phyloP scores from a whole-genome alignment of 2,888 invertebrate genomes.

The Unio pictorum region DNA sequence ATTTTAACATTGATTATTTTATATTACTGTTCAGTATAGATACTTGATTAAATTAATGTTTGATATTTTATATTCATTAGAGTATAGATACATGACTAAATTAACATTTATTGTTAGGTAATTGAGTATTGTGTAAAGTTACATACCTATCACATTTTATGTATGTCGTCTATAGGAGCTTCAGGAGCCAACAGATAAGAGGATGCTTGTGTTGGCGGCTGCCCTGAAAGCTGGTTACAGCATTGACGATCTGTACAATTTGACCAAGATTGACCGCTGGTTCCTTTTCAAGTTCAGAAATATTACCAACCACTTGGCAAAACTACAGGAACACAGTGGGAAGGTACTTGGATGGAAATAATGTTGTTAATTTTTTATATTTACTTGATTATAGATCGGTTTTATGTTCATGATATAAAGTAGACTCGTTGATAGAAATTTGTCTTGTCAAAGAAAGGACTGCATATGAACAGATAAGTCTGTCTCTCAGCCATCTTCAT shows the following conservation, averaged over 20 bases:
- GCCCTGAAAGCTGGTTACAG: conserved; percentile 85
- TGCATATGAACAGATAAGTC: too few species aligned
- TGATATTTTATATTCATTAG: neutral
- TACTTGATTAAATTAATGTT: neutral
- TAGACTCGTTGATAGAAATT: too few species aligned
- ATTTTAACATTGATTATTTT: too few species aligned
- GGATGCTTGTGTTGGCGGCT: conserved; percentile 96
- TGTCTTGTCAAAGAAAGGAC: too few species aligned
- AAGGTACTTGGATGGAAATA: conserved; percentile 31
- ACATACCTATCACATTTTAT: too few species aligned
- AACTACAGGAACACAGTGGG: conserved; percentile 76
- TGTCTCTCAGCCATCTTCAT: too few species aligned
- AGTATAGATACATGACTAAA: too few species aligned
- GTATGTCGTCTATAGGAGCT: conserved; percentile 76
- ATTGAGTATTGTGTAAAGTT: too few species aligned
- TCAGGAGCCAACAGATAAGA: conserved; percentile 93
- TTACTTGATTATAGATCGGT: neutral
- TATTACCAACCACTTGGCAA: conserved; percentile 83
- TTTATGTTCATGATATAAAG: neutral
- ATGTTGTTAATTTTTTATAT: neutral
- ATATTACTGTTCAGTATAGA: too few species aligned
- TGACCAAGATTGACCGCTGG: conserved; percentile 98
- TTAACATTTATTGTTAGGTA: too few species aligned
- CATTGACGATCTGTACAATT: conserved; percentile 87
- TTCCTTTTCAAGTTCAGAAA: conserved; percentile 95